phyloP scores from a whole-genome alignment of 1,140 invertebrate species.

The Tyrophagus putrescentiae region DNA sequence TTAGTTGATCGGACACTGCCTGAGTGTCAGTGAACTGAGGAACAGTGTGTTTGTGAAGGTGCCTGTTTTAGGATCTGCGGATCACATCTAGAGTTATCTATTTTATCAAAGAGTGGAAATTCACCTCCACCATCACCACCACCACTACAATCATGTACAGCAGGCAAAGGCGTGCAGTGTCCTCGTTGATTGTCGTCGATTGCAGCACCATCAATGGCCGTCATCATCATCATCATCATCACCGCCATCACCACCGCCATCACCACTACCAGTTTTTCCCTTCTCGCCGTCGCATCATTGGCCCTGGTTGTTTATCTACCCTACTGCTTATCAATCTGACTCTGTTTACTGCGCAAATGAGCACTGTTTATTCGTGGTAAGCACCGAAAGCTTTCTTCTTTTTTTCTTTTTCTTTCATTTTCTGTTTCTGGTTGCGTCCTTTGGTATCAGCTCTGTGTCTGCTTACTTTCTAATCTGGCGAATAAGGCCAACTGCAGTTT shows the following conservation, averaged over 20 bases:
- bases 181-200: too few relatives aligned
- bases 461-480: not conserved
- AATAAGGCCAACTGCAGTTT: not conserved
- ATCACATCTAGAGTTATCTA: too few relatives aligned
- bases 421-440: not conserved
- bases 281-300: not conserved
- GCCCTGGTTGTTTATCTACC: not conserved
- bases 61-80: too few relatives aligned
- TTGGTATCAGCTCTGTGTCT: not conserved
- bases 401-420: not conserved
- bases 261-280: not conserved
- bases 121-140: too few relatives aligned
- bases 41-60: too few relatives aligned
- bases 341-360: not conserved
- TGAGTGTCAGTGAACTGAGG: too few relatives aligned
- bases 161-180: too few relatives aligned
- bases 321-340: not conserved
- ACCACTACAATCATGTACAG: too few relatives aligned
- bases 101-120: too few relatives aligned
- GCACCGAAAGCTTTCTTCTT: too few relatives aligned
- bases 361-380: conserved; percentile 11
- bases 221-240: not conserved
- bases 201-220: not conserved
- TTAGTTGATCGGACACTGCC: too few relatives aligned
- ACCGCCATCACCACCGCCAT: not conserved